Percentiles rank a stretch among this genome's conserved stretches.
These are phyloP conservation scores for Crenichthys baileyi DNA, from an alignment of 2,797 vertebrate species.

Conservation along the genomic window DNA sequence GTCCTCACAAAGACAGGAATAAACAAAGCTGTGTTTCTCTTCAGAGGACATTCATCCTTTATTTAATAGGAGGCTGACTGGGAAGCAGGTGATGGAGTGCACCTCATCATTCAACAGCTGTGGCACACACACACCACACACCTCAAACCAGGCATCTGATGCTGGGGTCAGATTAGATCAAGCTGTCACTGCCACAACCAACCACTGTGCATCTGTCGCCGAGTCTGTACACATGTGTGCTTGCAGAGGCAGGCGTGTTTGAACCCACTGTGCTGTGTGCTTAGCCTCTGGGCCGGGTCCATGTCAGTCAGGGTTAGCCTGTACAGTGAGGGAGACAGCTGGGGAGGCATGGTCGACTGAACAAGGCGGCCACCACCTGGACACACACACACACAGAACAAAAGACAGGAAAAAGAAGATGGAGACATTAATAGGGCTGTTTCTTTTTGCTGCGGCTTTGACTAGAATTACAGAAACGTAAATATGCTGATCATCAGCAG, in stretches of 20 bases:
- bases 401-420: background rate
- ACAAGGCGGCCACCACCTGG: constrained; percentile 56
- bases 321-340: constrained; percentile 56
- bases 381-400: constrained; percentile 6
- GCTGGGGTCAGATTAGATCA: constrained; percentile 58
- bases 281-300: constrained; percentile 51
- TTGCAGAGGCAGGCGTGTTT: constrained; percentile 19
- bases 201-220: constrained; percentile 8
- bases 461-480: no score
- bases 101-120: constrained; percentile 61
- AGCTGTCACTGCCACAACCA: constrained; percentile 43
- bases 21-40: constrained; percentile 7
- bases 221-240: constrained; percentile 10
- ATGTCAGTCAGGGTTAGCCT: constrained; percentile 59
- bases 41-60: constrained; percentile 28
- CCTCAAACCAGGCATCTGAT: constrained; percentile 34
- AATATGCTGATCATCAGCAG: no score
- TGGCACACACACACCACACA: constrained; percentile 36
- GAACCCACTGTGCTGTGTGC: constrained; percentile 36
- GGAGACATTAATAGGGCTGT: background rate
- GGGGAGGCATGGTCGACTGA: constrained; percentile 56
- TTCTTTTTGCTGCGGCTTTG: no score
- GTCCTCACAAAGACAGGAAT: background rate
- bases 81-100: constrained; percentile 60
- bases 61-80: constrained; percentile 42